Evolutionary conservation across 1,140 invertebrate genomes (phyloP), one percentile per base, ranked within the genome.

Genomic region (Neotoxoptera formosana): DNA sequence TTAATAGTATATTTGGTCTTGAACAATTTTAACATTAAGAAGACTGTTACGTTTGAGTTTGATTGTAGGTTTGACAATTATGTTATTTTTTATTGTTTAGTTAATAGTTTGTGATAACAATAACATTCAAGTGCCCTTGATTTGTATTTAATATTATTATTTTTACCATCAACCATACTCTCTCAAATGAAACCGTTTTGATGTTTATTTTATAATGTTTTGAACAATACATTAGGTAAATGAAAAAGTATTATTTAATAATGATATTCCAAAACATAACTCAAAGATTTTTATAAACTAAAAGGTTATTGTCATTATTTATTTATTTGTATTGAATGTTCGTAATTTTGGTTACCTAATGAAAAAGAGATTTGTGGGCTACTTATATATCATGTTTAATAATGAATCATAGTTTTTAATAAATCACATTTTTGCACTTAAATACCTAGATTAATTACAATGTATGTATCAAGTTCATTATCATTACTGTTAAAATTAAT

Each of bases 101-200:
- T 76, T 76, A 67, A 67, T 76, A n/a, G 30, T 76, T 76, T 76
- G 60, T 76, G 30, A 76, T 76, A 76, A n/a, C 48, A 87, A 87
- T 48, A 48, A 87, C 86, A 87, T 87, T 87, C 30, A 48, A 87
- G 86, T 87, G 30, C 45, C 86, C 86, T 87, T 87, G 47, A 87
- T 87, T 87, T 87, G 20, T 87, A 21, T 23, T 41, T 30, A 45
- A 84, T 84, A 84, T 21, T 3, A 41, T 84, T 25, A 84, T 84
- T 47, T 47, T 30, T 86, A 30, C 14, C 45, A n/a, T 86, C 23
- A 45, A 0, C 21, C 45, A 47, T 86, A n/a, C 45, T 47, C 4
- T 86, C 7, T 47, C 30, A 30, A 30, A 48, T 48, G 20, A 25
- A 17, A 76, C 3, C 3, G 25, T n/a, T 67, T 67, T n/a, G 14